Base-by-base conservation (phyloP, 2,888 invertebrate genomes). In the Axea sp. region DNA sequence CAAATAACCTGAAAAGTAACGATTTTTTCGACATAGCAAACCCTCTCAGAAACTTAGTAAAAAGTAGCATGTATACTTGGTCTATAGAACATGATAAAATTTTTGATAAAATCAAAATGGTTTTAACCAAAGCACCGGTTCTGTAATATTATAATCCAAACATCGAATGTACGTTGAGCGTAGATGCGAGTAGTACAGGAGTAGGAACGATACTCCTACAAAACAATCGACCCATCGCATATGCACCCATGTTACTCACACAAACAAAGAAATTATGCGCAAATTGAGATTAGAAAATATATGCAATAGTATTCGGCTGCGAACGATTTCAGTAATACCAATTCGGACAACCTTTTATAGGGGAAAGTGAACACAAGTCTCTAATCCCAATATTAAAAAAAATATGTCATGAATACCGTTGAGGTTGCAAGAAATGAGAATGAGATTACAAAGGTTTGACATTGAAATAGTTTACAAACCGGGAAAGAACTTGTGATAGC, bases 281-380 rank as follows among this genome's bases (percentile, higher is more conserved):
- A 77, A 31, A 77, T 76, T 9, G 73, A 78, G 39, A 78, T n/a
- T n/a, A 76, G 53, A 72, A 77, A 28, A 30, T 76, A 7, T 47
- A 64, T 15, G 76, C 77, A 12, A 69, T 77, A 0, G 64, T 74
- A 24, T 78, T 76, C 11, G 78, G 76, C 0, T 65, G 73, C 15
- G 65, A 74, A n/a, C 51, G 71, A 9, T 78, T 78, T 35, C 60
- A 75, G 26, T 75, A 78, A 8, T 77, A 57, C 26, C 11, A 77
- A 5, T 67, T 62, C 12, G 80, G 76, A 3, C 72, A 67, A 72
- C 35, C 65, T 33, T 55, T 77, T 8, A 47, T 12, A 0, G 55
- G 78, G 2, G 69, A 76, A 73, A 81, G 78, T 2, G 80, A 84
- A 67, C 82, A 83, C 41, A 78, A 77, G 60, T 81, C 83, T 6